Evolutionary conservation across 2,113 vertebrate species (phyloP).

Genomic region (Potamarius usumacintae): DNA sequence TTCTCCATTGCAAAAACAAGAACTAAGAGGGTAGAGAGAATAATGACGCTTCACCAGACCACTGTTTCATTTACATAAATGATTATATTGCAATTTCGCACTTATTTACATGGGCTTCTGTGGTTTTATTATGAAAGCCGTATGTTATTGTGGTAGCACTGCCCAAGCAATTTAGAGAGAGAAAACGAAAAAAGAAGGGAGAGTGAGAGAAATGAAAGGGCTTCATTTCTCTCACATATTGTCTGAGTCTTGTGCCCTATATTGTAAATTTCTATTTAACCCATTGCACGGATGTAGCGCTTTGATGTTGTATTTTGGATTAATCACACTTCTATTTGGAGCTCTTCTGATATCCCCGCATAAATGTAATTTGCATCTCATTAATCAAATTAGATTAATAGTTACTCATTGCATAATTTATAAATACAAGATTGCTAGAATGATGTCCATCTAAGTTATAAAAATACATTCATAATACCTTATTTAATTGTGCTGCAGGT

Average conservation of each 20-base stretch:
- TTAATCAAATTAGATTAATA: conserved; percentile 31
- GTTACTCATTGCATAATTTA: conserved; percentile 1
- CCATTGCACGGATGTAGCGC: conserved; percentile 34
- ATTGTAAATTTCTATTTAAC: conserved; percentile 35
- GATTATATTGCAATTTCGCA: conserved; percentile 69
- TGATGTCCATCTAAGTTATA: neutral
- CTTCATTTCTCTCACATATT: conserved; percentile 35
- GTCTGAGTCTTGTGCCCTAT: conserved; percentile 40
- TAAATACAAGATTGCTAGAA: neutral
- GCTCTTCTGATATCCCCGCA: conserved; percentile 1
- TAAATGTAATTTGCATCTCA: conserved; percentile 40
- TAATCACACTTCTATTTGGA: conserved; percentile 32
- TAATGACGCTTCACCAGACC: conserved; percentile 57
- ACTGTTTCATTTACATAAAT: conserved; percentile 67
- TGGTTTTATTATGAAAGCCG: conserved; percentile 64
- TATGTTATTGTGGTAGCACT: conserved; percentile 62
- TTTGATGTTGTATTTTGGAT: conserved; percentile 38
- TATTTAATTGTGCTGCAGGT: neutral
- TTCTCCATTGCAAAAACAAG: conserved; percentile 28
- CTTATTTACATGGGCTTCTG: conserved; percentile 65
- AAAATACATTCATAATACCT: neutral
- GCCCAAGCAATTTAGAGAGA: conserved; percentile 53
- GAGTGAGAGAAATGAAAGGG: conserved; percentile 29
- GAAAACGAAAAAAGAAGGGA: conserved; percentile 24
- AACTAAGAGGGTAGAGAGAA: conserved; percentile 51